These are phyloP conservation scores for Ammodytes dubius DNA, from an alignment of 2,113 vertebrate genomes.

Conservation along the genomic window DNA sequence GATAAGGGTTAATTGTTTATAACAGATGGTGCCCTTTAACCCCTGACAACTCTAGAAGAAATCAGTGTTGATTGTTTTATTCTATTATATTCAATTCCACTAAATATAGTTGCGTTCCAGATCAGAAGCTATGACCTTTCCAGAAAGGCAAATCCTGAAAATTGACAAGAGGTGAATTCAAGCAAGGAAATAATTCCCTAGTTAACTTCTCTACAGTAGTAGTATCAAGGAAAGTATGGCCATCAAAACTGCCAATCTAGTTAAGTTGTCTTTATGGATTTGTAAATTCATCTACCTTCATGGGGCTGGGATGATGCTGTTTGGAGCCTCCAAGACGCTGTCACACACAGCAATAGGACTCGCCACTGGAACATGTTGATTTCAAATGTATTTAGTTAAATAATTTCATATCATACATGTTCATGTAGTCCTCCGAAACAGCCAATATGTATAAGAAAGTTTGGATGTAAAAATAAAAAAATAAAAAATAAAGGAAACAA, in stretches of 20 bases:
- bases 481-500: background rate
- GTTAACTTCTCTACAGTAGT: background rate
- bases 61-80: background rate
- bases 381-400: conserved; percentile 19
- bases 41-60: background rate
- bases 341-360: conserved; percentile 61
- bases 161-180: conserved; percentile 2
- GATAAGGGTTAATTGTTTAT: background rate
- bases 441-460: background rate
- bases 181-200: background rate
- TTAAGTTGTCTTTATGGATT: background rate
- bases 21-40: background rate
- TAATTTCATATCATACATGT: conserved; percentile 47
- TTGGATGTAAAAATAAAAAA: background rate
- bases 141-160: background rate
- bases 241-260: background rate
- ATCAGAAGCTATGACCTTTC: background rate
- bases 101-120: background rate
- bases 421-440: background rate
- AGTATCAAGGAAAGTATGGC: background rate
- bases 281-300: conserved; percentile 74
- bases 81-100: conserved; percentile 1
- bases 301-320: conserved; percentile 67
- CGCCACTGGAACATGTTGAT: conserved; percentile 69
- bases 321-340: conserved; percentile 56